phyloP scores from a whole-genome alignment of 1,140 invertebrate genomes.

The Brachionus manjavacas region DNA sequence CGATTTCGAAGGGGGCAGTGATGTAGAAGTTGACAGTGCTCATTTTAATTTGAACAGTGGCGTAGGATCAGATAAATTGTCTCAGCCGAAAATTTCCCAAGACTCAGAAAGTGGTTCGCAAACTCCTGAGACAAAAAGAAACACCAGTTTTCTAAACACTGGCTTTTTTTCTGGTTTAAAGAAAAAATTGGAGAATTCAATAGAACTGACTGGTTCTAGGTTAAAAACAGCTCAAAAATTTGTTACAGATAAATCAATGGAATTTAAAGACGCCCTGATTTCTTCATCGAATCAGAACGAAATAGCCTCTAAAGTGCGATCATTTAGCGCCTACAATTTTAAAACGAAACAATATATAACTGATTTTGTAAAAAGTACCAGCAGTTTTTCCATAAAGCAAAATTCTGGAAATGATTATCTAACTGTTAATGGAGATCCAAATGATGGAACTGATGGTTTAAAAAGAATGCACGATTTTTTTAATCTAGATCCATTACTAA shows the following conservation, averaged over 20 bases:
- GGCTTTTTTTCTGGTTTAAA: background rate
- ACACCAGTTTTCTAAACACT: background rate
- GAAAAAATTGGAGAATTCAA: background rate
- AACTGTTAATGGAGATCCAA: background rate
- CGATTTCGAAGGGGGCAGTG: background rate
- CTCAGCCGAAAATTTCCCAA: background rate
- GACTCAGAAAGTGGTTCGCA: background rate
- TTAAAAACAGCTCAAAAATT: background rate
- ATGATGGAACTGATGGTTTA: background rate
- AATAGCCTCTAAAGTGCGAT: background rate
- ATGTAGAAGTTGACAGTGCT: background rate
- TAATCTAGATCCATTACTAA: background rate
- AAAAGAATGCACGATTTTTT: background rate
- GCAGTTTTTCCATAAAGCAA: background rate
- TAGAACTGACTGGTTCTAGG: background rate
- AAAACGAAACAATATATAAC: background rate
- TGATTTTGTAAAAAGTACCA: slow-evolving; percentile 25
- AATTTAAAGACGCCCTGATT: background rate
- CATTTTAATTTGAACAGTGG: background rate
- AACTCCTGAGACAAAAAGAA: background rate
- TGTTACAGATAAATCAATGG: background rate
- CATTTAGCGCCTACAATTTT: background rate
- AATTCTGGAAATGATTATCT: background rate
- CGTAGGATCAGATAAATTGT: background rate
- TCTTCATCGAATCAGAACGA: background rate